These are phyloP conservation scores for Hypotaenidia okinawae DNA, from an alignment of 2,797 vertebrate species.

Conservation along the genomic window DNA sequence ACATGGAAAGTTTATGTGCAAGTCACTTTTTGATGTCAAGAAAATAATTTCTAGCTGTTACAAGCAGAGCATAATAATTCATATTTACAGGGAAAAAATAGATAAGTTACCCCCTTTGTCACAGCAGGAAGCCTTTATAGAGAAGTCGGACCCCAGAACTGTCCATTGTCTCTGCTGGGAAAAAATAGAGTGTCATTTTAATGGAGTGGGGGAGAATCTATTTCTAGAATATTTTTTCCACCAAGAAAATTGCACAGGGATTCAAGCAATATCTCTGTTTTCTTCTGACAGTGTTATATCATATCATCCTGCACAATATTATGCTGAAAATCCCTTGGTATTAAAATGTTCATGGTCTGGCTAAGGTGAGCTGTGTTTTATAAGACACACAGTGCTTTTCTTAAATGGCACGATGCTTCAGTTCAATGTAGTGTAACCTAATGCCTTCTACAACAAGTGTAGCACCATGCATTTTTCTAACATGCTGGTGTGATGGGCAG, in stretches of 20 bases:
- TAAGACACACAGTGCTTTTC: not conserved
- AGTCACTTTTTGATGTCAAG: not conserved
- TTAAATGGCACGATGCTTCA: not conserved
- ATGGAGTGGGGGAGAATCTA: not conserved
- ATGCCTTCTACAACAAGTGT: slow-evolving; percentile 7
- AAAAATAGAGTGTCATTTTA: not conserved
- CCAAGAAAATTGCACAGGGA: not conserved
- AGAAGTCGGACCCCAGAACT: not conserved
- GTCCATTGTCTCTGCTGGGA: not conserved
- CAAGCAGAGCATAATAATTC: not conserved
- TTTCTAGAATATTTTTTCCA: slow-evolving; percentile 3
- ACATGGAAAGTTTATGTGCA: not conserved
- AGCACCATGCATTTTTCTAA: not conserved
- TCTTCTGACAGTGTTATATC: not conserved
- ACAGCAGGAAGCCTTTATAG: not conserved
- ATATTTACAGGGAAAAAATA: not conserved
- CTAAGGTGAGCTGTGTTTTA: not conserved
- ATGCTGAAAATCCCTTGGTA: not conserved
- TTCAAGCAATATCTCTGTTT: not conserved
- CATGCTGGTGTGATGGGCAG: not conserved
- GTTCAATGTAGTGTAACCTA: not conserved
- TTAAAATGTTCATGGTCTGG: not conserved
- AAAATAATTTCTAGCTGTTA: not conserved
- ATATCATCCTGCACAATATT: not conserved
- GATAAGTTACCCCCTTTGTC: not conserved